Conservation (phyloP, 2,888 invertebrate genomes). For the Nephrotoma appendiculata region DNA sequence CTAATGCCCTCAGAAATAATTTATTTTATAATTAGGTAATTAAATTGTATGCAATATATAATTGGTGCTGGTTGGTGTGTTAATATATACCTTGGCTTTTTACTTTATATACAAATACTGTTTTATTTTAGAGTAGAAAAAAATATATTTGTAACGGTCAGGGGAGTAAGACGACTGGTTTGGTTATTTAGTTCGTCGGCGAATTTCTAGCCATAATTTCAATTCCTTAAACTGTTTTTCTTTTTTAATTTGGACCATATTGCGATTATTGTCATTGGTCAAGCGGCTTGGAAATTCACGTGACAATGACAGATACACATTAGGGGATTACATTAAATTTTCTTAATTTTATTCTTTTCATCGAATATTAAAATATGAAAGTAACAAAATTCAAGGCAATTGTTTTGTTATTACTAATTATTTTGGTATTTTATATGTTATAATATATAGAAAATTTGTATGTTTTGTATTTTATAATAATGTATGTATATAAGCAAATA, state of each 20-base stretch:
- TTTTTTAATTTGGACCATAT: neutral
- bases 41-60: neutral
- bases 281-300: neutral
- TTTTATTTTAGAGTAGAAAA: no score
- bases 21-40: neutral
- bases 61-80: neutral
- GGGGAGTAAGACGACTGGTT: neutral
- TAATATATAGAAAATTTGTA: neutral
- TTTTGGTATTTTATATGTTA: neutral
- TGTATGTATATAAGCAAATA: neutral
- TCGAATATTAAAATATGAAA: neutral
- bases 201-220: neutral
- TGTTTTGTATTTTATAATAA: neutral
- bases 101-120: neutral
- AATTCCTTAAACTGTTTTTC: neutral
- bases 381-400: neutral
- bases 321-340: neutral
- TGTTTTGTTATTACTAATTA: neutral
- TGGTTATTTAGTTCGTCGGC: neutral
- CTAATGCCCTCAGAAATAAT: neutral
- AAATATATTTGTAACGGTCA: no score
- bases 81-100: neutral
- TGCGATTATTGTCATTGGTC: neutral
- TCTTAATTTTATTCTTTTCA: neutral
- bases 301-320: neutral